phyloP scores from a whole-genome alignment of 2,797 vertebrate genomes.

The Coreius guichenoti region DNA sequence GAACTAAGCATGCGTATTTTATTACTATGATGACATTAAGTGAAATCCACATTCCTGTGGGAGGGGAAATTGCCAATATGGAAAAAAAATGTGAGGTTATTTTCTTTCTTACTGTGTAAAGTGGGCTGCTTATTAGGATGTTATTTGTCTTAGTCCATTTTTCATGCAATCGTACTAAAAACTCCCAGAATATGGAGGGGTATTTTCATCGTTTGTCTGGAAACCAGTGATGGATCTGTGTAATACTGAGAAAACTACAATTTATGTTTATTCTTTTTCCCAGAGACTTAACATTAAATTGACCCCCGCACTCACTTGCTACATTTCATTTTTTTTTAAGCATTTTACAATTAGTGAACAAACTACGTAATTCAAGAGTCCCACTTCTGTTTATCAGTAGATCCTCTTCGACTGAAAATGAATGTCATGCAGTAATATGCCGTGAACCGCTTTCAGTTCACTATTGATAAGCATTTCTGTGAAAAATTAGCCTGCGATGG shows the following conservation, averaged over 20 bases:
- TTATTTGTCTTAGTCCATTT: neutral
- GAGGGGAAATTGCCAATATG: neutral
- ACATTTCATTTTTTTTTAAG: neutral
- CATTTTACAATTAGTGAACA: neutral
- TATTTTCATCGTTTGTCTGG: neutral
- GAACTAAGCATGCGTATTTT: neutral
- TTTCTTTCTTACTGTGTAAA: neutral
- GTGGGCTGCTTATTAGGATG: neutral
- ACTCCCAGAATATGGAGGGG: too few relatives aligned
- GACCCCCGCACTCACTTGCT: neutral
- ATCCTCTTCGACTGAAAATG: neutral
- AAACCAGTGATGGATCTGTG: neutral
- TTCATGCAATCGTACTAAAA: neutral
- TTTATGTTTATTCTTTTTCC: neutral
- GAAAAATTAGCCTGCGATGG: neutral
- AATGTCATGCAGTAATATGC: neutral
- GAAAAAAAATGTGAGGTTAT: neutral
- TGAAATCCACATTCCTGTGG: neutral
- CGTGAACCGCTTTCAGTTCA: neutral
- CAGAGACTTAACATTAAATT: neutral
- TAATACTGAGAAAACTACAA: neutral
- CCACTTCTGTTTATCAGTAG: neutral
- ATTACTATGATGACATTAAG: neutral
- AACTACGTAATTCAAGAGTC: neutral
- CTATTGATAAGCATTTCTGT: neutral